Percentiles rank a stretch among this genome's conserved stretches.
These are phyloP conservation scores for Coregonus suidteri DNA, from an alignment of 2,797 vertebrate genomes.

Conservation along the genomic window DNA sequence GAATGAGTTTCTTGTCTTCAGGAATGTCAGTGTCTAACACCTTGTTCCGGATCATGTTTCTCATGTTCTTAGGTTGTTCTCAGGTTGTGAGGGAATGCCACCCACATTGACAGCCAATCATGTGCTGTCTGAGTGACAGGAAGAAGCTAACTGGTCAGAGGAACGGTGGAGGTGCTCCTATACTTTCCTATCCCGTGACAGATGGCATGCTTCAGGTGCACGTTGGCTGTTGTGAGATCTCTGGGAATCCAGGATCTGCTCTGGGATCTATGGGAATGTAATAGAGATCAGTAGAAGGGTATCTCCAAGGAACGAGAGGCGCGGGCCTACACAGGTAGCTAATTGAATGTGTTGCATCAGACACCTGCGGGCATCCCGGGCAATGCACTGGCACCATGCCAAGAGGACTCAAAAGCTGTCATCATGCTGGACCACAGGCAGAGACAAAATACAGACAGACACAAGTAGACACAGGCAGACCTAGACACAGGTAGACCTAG, in stretches of 20 bases:
- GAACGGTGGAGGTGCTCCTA: slow-evolving; percentile 48
- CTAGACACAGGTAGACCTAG: neutral
- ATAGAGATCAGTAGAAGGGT: slow-evolving; percentile 44
- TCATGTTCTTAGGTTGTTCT: slow-evolving; percentile 28
- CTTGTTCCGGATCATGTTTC: neutral
- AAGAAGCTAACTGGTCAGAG: slow-evolving; percentile 60
- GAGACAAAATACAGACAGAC: slow-evolving; percentile 9
- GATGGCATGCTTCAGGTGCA: slow-evolving; percentile 64
- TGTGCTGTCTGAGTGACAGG: slow-evolving; percentile 56
- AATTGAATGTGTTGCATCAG: slow-evolving; percentile 63
- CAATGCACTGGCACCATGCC: slow-evolving; percentile 66
- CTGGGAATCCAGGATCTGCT: slow-evolving; percentile 6
- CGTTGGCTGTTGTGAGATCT: slow-evolving; percentile 23
- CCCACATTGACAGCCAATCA: slow-evolving; percentile 62
- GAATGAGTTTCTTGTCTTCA: too few species aligned
- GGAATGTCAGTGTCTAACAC: neutral
- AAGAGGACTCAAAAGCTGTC: slow-evolving; percentile 65
- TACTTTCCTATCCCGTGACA: slow-evolving; percentile 23
- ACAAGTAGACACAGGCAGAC: neutral
- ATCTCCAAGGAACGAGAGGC: slow-evolving; percentile 53
- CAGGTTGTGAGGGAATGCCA: slow-evolving; percentile 50
- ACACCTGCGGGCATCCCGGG: slow-evolving; percentile 69
- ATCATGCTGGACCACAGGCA: slow-evolving; percentile 61
- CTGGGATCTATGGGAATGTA: slow-evolving; percentile 8
- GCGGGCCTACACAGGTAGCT: slow-evolving; percentile 65